These are phyloP conservation scores for Cactoblastis cactorum DNA, from an alignment of 2,888 invertebrate genomes.

Conservation along the genomic window DNA sequence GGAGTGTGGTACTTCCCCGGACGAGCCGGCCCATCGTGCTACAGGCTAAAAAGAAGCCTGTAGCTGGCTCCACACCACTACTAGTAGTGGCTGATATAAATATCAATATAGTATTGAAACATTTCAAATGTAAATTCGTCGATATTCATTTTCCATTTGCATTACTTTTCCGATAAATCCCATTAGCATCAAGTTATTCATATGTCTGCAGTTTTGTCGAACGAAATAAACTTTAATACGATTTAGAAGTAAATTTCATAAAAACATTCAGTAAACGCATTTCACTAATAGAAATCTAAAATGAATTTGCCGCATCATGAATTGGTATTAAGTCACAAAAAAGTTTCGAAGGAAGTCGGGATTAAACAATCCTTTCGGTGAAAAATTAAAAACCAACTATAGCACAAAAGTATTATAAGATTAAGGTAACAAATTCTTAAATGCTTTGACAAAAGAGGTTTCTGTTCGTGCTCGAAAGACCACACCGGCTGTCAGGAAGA, in stretches of 20 bases:
- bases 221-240: slow-evolving; percentile 30
- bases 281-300: slow-evolving; percentile 31
- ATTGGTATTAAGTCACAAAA: slow-evolving; percentile 52
- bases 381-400: slow-evolving; percentile 75
- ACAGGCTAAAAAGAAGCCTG: too few relatives aligned
- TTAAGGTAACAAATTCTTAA: slow-evolving; percentile 71
- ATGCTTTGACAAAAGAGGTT: slow-evolving; percentile 61
- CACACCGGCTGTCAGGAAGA: slow-evolving; percentile 76
- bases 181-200: slow-evolving; percentile 10
- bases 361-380: slow-evolving; percentile 73
- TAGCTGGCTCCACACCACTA: too few relatives aligned
- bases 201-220: slow-evolving; percentile 13
- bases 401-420: slow-evolving; percentile 76
- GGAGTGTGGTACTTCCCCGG: too few relatives aligned
- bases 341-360: slow-evolving; percentile 55
- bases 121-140: slow-evolving; percentile 18
- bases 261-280: slow-evolving; percentile 11
- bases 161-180: neutral
- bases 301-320: slow-evolving; percentile 53
- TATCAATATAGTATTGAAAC: neutral
- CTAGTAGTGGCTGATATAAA: too few relatives aligned
- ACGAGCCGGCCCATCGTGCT: too few relatives aligned
- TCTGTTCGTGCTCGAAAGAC: slow-evolving; percentile 71
- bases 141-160: slow-evolving; percentile 8
- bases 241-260: slow-evolving; percentile 26